Evolutionary conservation across 1,140 invertebrate genomes (phyloP).

Genomic region (Macrotrachela quadricornifera): DNA sequence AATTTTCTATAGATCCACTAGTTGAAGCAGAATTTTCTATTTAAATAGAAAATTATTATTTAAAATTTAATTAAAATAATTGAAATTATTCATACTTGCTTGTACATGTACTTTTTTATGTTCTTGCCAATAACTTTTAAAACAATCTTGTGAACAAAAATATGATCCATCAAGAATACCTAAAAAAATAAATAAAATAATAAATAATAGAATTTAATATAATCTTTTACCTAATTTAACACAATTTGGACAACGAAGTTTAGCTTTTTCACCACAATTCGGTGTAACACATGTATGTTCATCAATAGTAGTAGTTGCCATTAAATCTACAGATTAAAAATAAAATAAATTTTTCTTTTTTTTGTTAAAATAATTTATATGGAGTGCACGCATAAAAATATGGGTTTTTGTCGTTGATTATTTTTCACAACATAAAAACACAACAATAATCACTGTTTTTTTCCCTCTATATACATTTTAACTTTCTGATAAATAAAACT

Average conservation of each 20-base stretch:
- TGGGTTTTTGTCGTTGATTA: too few relatives aligned
- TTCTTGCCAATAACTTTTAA: slow-evolving; percentile 3
- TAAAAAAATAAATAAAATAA: background rate
- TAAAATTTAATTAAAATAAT: background rate
- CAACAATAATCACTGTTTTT: too few relatives aligned
- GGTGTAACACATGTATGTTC: background rate
- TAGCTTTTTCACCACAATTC: background rate
- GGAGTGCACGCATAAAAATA: too few relatives aligned
- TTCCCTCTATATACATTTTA: too few relatives aligned
- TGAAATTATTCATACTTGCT: background rate
- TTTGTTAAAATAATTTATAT: too few relatives aligned
- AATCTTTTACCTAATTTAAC: slow-evolving; percentile 2
- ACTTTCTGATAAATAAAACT: too few relatives aligned
- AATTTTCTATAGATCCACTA: background rate
- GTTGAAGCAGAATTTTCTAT: background rate
- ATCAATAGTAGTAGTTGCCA: background rate
- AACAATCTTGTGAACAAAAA: slow-evolving; percentile 3
- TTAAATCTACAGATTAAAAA: background rate
- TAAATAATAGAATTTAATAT: background rate
- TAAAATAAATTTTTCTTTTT: too few relatives aligned
- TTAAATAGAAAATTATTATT: background rate
- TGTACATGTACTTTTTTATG: slow-evolving; percentile 1
- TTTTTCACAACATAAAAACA: too few relatives aligned
- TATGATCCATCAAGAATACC: background rate
- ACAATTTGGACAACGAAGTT: slow-evolving; percentile 4